phyloP scores from a whole-genome alignment of 2,888 invertebrate genomes.

The Bellardia pandia region DNA sequence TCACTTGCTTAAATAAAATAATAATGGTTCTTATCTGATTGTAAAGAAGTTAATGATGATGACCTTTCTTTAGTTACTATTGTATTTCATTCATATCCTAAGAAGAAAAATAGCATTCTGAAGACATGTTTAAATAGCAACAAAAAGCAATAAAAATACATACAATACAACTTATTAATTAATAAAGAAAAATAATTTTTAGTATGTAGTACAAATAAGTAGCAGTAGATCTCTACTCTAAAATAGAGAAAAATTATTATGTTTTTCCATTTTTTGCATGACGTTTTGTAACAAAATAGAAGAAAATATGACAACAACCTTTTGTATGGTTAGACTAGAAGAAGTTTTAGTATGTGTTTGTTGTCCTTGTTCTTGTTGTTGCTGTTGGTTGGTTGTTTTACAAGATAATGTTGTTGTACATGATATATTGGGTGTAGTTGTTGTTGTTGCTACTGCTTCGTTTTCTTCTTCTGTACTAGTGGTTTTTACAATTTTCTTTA shows the following conservation, averaged over 20 bases:
- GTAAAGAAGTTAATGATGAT: conserved; percentile 3
- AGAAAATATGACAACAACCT: conserved; percentile 64
- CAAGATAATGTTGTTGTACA: conserved; percentile 46
- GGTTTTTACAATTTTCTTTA: conserved; percentile 13
- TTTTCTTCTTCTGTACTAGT: conserved; percentile 7
- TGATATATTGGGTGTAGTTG: conserved; percentile 59
- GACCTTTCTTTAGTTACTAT: conserved; percentile 43
- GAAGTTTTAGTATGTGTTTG: conserved; percentile 33
- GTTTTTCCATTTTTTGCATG: conserved; percentile 8
- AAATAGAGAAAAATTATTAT: conserved; percentile 27
- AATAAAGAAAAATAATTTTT: conserved; percentile 4
- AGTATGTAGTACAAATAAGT: background rate
- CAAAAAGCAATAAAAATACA: conserved; percentile 50
- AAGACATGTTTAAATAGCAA: conserved; percentile 40
- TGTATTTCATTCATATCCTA: background rate
- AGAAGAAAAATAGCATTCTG: conserved; percentile 62
- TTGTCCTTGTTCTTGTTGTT: conserved; percentile 53
- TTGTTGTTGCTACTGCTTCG: conserved; percentile 57
- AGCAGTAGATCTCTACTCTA: conserved; percentile 54
- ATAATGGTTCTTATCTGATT: background rate
- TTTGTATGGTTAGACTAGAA: conserved; percentile 58
- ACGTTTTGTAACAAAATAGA: conserved; percentile 19
- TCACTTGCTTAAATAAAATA: conserved; percentile 29
- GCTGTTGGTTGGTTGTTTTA: conserved; percentile 52
- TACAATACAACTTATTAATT: conserved; percentile 40